Base-by-base conservation (phyloP, 37 sponge, comb jelly and placozoan species). In the Lycopodina hypogea region DNA sequence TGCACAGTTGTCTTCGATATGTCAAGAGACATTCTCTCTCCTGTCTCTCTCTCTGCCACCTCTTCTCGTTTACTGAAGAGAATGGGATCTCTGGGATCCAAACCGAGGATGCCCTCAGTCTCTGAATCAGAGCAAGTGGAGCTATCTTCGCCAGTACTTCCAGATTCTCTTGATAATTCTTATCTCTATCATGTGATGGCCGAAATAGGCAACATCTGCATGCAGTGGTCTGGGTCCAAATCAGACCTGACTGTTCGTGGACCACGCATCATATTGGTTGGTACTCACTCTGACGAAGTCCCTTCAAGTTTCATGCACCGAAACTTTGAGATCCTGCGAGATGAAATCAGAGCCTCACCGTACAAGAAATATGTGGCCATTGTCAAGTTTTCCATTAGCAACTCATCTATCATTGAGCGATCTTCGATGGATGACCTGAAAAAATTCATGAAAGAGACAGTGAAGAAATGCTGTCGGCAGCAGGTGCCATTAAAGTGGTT, bases 401-500 rank as follows among this genome's bases (percentile, higher is more conserved):
- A 74, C 38, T 90, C 87, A 0, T 90, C 91, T 15, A 72, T 86
- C 42, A 57, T 90, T 62, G 91, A 90, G 41, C 79, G 73, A 0
- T 82, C 87, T 1, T 78, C 51, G 26, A 78, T 79, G 19, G 83
- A 86, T 18, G 87, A 86, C 6, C 53, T 90, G 52, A 86, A 83
- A 75, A 68, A 73, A 26, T 77, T 50, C 30, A 32, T 90, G 23
- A 78, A 73, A 23, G 77, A 86, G 28, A 30, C 42, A 15, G 63
- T 74, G 24, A 86, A 86, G 76, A 90, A 62, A 45, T 18, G 39
- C 15, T 76, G 86, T 74, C 67, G 75, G 24, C 81, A 86, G 40
- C 77, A 80, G 26, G 83, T 90, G 0, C 91, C 91, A 8, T 42
- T 90, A 17, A 69, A 71, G 58, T 90, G 91, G 91, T 56, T 90